A percentile compares a stretch with the other conserved stretches of the same genome.
phyloP scores from a whole-genome alignment of 2,888 invertebrate genomes.

The Dryococelus australis region DNA sequence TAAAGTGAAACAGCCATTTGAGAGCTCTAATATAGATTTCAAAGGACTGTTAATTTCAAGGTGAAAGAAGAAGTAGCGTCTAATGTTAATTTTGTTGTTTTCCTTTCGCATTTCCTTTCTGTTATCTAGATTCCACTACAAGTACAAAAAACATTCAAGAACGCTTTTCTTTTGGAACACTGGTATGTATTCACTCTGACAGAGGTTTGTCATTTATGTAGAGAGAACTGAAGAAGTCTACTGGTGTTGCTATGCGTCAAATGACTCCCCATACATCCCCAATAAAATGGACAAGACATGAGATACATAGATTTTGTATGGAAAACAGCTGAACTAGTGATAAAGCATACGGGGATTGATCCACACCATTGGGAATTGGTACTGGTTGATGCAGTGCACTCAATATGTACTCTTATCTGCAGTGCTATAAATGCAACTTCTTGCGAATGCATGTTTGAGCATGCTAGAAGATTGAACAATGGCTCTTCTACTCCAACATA shows the following conservation, averaged over 20 bases:
- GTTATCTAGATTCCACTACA: not conserved
- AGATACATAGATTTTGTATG: not conserved
- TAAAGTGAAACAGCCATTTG: too few species aligned
- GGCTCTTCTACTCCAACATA: constrained; percentile 43
- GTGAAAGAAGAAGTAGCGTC: not conserved
- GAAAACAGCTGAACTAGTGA: constrained; percentile 3
- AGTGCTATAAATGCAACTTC: constrained; percentile 36
- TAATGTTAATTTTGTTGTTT: not conserved
- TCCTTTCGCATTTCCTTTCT: not conserved
- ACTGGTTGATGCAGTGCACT: constrained; percentile 7
- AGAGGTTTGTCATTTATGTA: not conserved
- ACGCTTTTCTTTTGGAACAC: not conserved
- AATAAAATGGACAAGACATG: constrained; percentile 21
- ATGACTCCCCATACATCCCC: not conserved
- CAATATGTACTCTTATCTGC: constrained; percentile 19
- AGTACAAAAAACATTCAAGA: not conserved
- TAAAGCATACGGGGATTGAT: not conserved
- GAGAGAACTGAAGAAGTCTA: not conserved
- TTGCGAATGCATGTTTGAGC: constrained; percentile 40
- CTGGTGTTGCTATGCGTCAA: not conserved
- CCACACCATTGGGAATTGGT: constrained; percentile 21
- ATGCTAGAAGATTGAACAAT: constrained; percentile 41
- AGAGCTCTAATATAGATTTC: not conserved
- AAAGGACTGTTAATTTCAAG: not conserved
- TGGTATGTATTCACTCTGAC: not conserved